A percentile compares a stretch with the other conserved stretches of the same genome.
phyloP scores from a whole-genome alignment of 2,113 vertebrate genomes.

The Saimiri boliviensis region DNA sequence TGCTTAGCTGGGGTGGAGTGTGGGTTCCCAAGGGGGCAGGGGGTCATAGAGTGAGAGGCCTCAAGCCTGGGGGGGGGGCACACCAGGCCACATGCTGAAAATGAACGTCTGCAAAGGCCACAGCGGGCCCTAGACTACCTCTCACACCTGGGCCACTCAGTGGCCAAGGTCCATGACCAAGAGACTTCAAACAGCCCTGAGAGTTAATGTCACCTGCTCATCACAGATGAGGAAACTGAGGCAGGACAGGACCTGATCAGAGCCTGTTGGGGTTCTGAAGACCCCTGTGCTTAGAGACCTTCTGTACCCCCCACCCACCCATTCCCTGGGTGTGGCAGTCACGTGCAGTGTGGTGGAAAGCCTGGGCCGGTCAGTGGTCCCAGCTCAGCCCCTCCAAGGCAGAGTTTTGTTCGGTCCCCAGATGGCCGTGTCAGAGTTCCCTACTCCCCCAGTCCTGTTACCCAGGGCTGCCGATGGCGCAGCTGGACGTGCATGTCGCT shows the following conservation, averaged over 20 bases:
- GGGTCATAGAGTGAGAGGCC: not conserved
- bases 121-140: not conserved
- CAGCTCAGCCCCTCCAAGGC: not conserved
- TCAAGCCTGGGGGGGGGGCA: not conserved
- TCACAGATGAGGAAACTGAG: constrained; percentile 46
- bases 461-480: not conserved
- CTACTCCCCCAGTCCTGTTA: not conserved
- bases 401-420: not conserved
- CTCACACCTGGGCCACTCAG: not conserved
- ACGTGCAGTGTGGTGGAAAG: not conserved
- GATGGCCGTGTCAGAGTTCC: not conserved
- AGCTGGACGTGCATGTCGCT: not conserved
- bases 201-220: constrained; percentile 58
- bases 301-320: not conserved
- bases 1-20: constrained; percentile 43
- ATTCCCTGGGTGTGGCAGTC: not conserved
- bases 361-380: not conserved
- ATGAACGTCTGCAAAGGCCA: not conserved
- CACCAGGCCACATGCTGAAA: not conserved
- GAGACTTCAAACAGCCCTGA: constrained; percentile 63
- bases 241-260: constrained; percentile 12
- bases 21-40: not conserved
- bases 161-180: not conserved
- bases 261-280: constrained; percentile 18
- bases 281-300: constrained; percentile 52